phyloP scores from a whole-genome alignment of 2,888 invertebrate species.

The Stictocephala bisonia region DNA sequence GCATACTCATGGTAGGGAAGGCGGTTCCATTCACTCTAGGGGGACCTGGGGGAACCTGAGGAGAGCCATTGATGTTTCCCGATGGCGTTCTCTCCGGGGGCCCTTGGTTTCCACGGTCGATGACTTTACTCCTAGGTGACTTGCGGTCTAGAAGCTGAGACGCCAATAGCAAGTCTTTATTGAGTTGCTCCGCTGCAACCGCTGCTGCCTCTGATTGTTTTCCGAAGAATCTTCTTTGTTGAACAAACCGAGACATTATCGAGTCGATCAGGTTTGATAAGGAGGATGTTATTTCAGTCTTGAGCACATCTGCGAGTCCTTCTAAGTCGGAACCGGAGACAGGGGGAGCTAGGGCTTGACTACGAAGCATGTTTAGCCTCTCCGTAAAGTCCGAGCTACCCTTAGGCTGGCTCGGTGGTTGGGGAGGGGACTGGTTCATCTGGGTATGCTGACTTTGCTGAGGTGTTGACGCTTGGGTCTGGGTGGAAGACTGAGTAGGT shows the following conservation, averaged over 20 bases:
- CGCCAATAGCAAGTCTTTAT: conserved; percentile 85
- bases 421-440: conserved; percentile 52
- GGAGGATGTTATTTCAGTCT: conserved; percentile 88
- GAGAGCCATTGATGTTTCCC: conserved; percentile 49
- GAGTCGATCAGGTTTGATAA: conserved; percentile 88
- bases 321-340: conserved; percentile 85
- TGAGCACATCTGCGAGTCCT: conserved; percentile 89
- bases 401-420: conserved; percentile 49
- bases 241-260: conserved; percentile 85
- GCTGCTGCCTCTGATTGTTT: conserved; percentile 85
- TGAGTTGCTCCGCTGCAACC: conserved; percentile 84
- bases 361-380: conserved; percentile 80
- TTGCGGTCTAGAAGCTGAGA: conserved; percentile 86
- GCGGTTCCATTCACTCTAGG: conserved; percentile 69
- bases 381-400: conserved; percentile 74
- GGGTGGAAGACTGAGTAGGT: conserved; percentile 65
- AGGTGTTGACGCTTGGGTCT: conserved; percentile 58
- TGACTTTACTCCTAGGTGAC: conserved; percentile 82
- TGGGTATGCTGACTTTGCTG: conserved; percentile 45
- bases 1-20: conserved; percentile 53
- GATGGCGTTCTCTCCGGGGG: conserved; percentile 52
- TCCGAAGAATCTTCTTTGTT: conserved; percentile 79
- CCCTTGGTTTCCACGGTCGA: conserved; percentile 68
- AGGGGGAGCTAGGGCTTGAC: conserved; percentile 73
- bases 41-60: conserved; percentile 50